Evolutionary conservation across 2,888 invertebrate genomes (phyloP).

Genomic region (Electrophaes corylata): DNA sequence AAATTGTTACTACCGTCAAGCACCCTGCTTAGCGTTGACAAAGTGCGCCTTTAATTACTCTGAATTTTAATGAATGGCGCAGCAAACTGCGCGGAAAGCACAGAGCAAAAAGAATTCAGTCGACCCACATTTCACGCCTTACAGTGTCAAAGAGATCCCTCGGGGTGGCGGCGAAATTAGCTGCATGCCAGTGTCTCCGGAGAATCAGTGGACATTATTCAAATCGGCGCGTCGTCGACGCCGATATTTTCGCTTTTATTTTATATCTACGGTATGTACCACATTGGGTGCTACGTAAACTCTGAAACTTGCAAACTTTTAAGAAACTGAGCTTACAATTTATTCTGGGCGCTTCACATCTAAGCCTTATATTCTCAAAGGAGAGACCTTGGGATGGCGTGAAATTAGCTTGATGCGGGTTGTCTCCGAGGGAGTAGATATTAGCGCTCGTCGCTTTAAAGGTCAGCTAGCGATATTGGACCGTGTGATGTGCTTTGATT

Average conservation of each 20-base stretch:
- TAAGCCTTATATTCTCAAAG: constrained; percentile 7
- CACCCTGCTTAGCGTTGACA: constrained; percentile 23
- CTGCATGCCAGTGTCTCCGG: constrained; percentile 26
- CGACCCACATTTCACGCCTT: constrained; percentile 36
- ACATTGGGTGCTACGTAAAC: not conserved
- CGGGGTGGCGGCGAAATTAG: constrained; percentile 31
- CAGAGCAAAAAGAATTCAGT: constrained; percentile 24
- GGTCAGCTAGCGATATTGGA: constrained; percentile 10
- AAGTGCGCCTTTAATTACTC: constrained; percentile 27
- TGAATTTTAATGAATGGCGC: constrained; percentile 34
- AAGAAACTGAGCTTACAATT: not conserved
- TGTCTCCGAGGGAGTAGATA: constrained; percentile 2
- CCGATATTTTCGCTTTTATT: not conserved
- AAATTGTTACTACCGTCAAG: constrained; percentile 37
- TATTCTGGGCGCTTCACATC: constrained; percentile 1
- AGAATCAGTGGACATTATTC: constrained; percentile 28
- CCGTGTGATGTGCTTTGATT: not conserved
- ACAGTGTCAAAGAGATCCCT: constrained; percentile 30
- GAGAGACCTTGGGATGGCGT: not conserved
- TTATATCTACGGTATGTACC: not conserved
- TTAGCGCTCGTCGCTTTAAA: constrained; percentile 4
- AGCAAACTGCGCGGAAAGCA: constrained; percentile 29
- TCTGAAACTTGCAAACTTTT: not conserved
- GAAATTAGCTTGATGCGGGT: constrained; percentile 9
- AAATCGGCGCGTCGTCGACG: constrained; percentile 6